Percentiles rank a stretch among this genome's conserved stretches.
These are phyloP conservation scores for Larimichthys crocea DNA, from an alignment of 2,113 vertebrate genomes.

Conservation along the genomic window DNA sequence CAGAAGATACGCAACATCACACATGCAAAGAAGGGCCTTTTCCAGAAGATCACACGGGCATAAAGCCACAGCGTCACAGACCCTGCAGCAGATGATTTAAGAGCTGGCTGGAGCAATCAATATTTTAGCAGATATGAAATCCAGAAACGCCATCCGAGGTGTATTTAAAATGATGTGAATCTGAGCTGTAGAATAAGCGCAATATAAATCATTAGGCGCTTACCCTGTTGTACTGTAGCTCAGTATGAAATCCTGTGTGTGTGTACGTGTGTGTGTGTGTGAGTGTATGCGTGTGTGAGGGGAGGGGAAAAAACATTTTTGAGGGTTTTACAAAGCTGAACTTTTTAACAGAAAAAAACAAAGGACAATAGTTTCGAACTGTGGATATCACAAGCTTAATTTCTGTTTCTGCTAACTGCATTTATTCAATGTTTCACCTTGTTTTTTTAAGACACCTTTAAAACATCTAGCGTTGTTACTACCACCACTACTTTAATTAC, in stretches of 20 bases:
- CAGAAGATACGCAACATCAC: constrained; percentile 42
- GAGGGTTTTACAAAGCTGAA: background rate
- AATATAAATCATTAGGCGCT: constrained; percentile 57
- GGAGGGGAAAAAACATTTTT: background rate
- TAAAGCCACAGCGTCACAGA: constrained; percentile 15
- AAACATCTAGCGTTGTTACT: background rate
- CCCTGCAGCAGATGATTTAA: constrained; percentile 69
- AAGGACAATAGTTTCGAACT: background rate
- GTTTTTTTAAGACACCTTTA: background rate
- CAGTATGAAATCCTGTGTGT: constrained; percentile 21
- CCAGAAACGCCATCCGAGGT: constrained; percentile 53
- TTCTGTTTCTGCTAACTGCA: background rate
- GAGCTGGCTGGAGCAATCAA: constrained; percentile 65
- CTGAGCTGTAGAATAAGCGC: constrained; percentile 56
- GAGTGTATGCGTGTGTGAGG: background rate
- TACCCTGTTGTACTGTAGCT: background rate
- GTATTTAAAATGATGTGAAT: constrained; percentile 74
- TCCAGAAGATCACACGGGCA: constrained; percentile 37
- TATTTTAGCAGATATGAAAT: constrained; percentile 74
- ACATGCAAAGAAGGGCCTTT: constrained; percentile 61
- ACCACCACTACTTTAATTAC: no score
- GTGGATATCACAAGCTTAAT: background rate
- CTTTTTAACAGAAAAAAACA: background rate
- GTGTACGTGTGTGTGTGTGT: background rate
- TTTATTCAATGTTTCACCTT: background rate